Conservation (phyloP, 2,113 vertebrate genomes). For the Cyphomyrus discorhynchus region DNA sequence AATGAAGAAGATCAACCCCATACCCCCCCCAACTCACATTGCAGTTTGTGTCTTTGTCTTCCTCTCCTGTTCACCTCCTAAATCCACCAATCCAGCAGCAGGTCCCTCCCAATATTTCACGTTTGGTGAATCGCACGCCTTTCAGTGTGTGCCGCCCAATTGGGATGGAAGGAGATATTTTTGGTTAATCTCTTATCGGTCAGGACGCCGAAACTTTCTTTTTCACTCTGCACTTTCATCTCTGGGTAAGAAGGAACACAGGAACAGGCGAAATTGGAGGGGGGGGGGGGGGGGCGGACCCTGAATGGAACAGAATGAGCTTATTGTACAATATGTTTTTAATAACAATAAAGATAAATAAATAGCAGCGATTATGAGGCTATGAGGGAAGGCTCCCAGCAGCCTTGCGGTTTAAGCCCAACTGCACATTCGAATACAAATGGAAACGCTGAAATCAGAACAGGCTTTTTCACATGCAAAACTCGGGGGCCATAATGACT, state of each 20-base stretch:
- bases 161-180: not conserved
- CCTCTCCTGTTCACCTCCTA: not conserved
- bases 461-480: slow-evolving; percentile 69
- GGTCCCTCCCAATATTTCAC: not conserved
- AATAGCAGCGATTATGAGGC: slow-evolving; percentile 20
- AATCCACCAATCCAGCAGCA: not conserved
- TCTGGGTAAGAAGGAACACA: not conserved
- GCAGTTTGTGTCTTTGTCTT: not conserved
- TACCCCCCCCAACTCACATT: not conserved
- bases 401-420: slow-evolving; percentile 37
- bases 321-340: slow-evolving; percentile 11
- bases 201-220: not conserved
- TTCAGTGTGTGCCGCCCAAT: not conserved
- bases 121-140: not conserved
- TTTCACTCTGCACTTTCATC: not conserved
- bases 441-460: slow-evolving; percentile 64
- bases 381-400: slow-evolving; percentile 28
- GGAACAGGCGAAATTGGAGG: not conserved
- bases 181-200: not conserved
- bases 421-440: slow-evolving; percentile 52
- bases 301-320: not conserved
- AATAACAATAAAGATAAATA: slow-evolving; percentile 19
- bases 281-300: not conserved
- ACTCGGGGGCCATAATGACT: slow-evolving; percentile 66
- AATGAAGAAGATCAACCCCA: not conserved